Evolutionary conservation across 92 coral and sea anemone species (phyloP).

Genomic region (Palythoa grandis): DNA sequence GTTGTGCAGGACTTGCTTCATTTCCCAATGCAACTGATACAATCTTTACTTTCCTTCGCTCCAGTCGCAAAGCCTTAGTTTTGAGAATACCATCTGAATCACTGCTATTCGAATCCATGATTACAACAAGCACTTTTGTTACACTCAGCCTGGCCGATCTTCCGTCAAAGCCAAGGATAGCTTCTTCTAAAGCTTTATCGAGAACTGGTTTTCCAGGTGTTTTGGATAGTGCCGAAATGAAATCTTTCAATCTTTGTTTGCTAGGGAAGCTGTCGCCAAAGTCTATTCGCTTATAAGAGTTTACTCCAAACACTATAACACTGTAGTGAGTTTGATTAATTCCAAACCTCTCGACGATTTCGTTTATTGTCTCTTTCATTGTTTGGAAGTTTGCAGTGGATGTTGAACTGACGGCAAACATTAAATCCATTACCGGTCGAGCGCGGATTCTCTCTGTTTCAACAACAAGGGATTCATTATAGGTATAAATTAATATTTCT

Average conservation of each 20-base stretch:
- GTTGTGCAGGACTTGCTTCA: slow-evolving; percentile 70
- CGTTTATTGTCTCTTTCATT: slow-evolving; percentile 72
- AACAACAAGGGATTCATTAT: not conserved
- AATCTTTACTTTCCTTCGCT: slow-evolving; percentile 50
- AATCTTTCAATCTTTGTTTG: slow-evolving; percentile 50
- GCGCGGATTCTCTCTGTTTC: slow-evolving; percentile 36
- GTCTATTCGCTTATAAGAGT: slow-evolving; percentile 47
- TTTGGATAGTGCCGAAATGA: slow-evolving; percentile 66
- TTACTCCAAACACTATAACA: slow-evolving; percentile 70
- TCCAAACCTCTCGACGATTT: slow-evolving; percentile 69
- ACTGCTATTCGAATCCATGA: slow-evolving; percentile 45
- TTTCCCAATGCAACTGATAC: slow-evolving; percentile 90
- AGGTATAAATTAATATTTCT: not conserved
- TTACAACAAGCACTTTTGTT: slow-evolving; percentile 66
- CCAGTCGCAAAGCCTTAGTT: slow-evolving; percentile 29
- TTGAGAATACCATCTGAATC: slow-evolving; percentile 24
- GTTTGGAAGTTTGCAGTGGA: slow-evolving; percentile 58
- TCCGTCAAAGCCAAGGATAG: slow-evolving; percentile 73
- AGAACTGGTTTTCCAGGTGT: slow-evolving; percentile 72
- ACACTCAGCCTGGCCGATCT: slow-evolving; percentile 67
- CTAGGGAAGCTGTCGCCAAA: slow-evolving; percentile 52
- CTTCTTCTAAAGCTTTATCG: slow-evolving; percentile 76
- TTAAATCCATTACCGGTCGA: slow-evolving; percentile 71
- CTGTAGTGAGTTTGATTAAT: slow-evolving; percentile 67
- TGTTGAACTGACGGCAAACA: slow-evolving; percentile 75